Conservation (phyloP, 2,888 invertebrate species). For the Drosophila testacea region DNA sequence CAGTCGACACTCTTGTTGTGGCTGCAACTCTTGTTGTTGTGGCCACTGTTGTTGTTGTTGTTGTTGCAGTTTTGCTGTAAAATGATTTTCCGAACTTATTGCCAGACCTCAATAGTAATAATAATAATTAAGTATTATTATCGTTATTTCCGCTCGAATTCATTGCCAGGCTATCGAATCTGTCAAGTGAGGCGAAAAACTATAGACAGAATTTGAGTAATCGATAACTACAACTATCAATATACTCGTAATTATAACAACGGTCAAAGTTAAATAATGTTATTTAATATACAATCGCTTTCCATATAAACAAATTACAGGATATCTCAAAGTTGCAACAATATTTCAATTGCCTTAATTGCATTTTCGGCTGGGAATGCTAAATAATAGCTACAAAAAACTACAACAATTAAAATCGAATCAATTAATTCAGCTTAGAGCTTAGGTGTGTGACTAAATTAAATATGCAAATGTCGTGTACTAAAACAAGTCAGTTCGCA, state of each 20-base stretch:
- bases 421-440: constrained; percentile 1
- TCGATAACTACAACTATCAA: constrained; percentile 8
- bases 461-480: constrained; percentile 17
- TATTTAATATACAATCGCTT: neutral
- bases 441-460: constrained; percentile 3
- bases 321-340: constrained; percentile 11
- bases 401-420: constrained; percentile 18
- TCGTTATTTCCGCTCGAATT: constrained; percentile 47
- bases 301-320: constrained; percentile 16
- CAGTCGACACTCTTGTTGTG: constrained; percentile 34
- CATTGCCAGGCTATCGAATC: constrained; percentile 2
- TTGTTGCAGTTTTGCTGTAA: constrained; percentile 5
- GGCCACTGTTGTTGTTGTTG: constrained; percentile 6
- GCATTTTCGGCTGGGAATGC: constrained; percentile 23
- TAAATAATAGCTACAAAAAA: constrained; percentile 4
- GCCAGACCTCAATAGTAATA: constrained; percentile 35
- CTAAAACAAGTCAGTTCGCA: constrained; percentile 14
- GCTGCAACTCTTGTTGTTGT: constrained; percentile 4
- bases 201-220: neutral
- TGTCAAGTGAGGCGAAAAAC: neutral
- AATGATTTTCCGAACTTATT: constrained; percentile 16
- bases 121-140: constrained; percentile 37
- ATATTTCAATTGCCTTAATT: constrained; percentile 30
- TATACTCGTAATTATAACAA: neutral
- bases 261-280: neutral